Base-by-base conservation (phyloP, 2,888 invertebrate genomes). In the Eustalomyia histrio region DNA sequence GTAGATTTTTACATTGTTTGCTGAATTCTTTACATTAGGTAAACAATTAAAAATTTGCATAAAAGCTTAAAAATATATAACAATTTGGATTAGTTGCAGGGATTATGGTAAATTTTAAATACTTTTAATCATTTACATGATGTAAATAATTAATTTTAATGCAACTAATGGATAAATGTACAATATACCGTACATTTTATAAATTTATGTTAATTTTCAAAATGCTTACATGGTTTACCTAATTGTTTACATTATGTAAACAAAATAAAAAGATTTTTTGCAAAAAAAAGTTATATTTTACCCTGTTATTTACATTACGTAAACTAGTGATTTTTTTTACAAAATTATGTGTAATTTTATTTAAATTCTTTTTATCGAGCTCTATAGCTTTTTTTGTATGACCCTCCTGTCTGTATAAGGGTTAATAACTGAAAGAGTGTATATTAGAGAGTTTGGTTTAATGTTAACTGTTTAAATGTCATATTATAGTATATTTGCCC, bases 401-500 rank as follows among this genome's bases (percentile, higher is more conserved):
- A 29, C 29, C 6, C n/a, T 6, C n/a, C 12, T n/a, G 14, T n/a
- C n/a, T 14, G n/a, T 47, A 1, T n/a, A 14, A 47, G 43, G 43
- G 14, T 47, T n/a, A 47, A 47, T 14, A n/a, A 47, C 2, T 10
- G 0, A 35, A 47, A 21, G 21, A 10, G 14, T 21, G 21, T 24
- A 29, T 39, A 39, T 16, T 17, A 2, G 39, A 5, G 6, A 47
- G 60, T 24, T 50, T 63, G 65, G 39, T 18, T 67, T 67, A 67
- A 67, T 67, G 55, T 67, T 75, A 75, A 71, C 74, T 75, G 61
- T 71, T 78, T 74, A 78, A 78, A 78, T 78, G 78, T 71, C 81
- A 81, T 47, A 47, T 47, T 47, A n/a, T 47, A 47, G 43, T 47
- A 47, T 47, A 47, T 47, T n/a, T 47, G n/a, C 43, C 0, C 16